These are phyloP conservation scores for Hyperopisus bebe DNA, from an alignment of 2,113 vertebrate genomes.

Conservation along the genomic window DNA sequence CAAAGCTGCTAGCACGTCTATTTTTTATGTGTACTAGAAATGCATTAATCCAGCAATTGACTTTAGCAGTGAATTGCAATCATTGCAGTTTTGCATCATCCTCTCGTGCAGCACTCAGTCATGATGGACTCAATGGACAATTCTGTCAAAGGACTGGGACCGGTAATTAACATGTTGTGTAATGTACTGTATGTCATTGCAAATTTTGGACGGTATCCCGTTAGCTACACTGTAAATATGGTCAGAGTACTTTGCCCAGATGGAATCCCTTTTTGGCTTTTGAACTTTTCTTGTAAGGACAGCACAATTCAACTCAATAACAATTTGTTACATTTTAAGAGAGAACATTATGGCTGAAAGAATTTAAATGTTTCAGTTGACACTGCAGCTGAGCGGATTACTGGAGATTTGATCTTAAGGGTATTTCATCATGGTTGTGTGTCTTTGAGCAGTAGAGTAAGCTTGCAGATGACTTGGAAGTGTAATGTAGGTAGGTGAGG, in stretches of 20 bases:
- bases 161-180: not conserved
- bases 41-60: not conserved
- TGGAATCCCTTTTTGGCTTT: not conserved
- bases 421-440: not conserved
- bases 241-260: not conserved
- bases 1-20: slow-evolving; percentile 8
- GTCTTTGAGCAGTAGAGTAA: not conserved
- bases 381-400: not conserved
- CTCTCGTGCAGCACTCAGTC: not conserved
- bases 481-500: not conserved
- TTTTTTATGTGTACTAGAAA: not conserved
- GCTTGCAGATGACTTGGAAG: slow-evolving; percentile 4
- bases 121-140: not conserved
- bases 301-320: too few relatives aligned
- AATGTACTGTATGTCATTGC: not conserved
- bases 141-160: not conserved
- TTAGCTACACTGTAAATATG: not conserved
- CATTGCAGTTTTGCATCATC: not conserved
- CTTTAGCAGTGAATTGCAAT: not conserved
- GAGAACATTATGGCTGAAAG: not conserved
- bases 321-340: not conserved
- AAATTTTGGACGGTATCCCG: not conserved
- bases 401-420: not conserved
- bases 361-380: not conserved
- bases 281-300: not conserved